Conservation (phyloP, 1,140 invertebrate genomes). For the Spodoptera frugiperda region DNA sequence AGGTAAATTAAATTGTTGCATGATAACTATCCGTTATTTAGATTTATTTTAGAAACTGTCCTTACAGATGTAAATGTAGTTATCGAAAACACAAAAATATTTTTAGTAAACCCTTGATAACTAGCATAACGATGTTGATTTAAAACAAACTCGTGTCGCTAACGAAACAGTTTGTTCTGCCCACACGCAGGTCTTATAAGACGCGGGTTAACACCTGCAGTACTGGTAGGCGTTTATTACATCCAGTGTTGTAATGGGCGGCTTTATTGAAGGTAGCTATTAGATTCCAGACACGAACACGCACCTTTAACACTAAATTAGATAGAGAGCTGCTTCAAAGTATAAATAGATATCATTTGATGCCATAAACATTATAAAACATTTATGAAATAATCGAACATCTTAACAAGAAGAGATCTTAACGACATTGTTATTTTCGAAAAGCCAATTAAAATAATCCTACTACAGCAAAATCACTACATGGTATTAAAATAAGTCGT, state of each 20-base stretch:
- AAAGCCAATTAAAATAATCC: no score
- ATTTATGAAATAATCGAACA: no score
- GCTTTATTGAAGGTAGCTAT: not conserved
- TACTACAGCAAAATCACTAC: not conserved
- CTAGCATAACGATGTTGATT: slow-evolving; percentile 3
- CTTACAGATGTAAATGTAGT: no score
- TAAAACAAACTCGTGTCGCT: slow-evolving; percentile 12
- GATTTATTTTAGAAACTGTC: no score
- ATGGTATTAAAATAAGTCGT: no score
- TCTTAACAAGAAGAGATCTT: no score
- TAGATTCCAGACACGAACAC: not conserved
- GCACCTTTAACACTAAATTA: no score
- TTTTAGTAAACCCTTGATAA: slow-evolving; percentile 4
- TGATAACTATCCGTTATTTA: not conserved
- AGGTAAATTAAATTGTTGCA: not conserved
- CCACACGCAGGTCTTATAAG: slow-evolving; percentile 6
- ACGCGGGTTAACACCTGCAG: slow-evolving; percentile 13
- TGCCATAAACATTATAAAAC: no score
- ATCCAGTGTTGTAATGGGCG: not conserved
- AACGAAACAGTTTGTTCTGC: slow-evolving; percentile 32
- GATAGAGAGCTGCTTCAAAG: no score
- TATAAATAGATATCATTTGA: no score
- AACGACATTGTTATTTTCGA: no score
- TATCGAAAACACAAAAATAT: not conserved
- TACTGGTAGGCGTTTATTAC: slow-evolving; percentile 14